phyloP scores from a whole-genome alignment of 30 jellyfish, hydroid and myxozoan species.

The Turritopsis rubra region DNA sequence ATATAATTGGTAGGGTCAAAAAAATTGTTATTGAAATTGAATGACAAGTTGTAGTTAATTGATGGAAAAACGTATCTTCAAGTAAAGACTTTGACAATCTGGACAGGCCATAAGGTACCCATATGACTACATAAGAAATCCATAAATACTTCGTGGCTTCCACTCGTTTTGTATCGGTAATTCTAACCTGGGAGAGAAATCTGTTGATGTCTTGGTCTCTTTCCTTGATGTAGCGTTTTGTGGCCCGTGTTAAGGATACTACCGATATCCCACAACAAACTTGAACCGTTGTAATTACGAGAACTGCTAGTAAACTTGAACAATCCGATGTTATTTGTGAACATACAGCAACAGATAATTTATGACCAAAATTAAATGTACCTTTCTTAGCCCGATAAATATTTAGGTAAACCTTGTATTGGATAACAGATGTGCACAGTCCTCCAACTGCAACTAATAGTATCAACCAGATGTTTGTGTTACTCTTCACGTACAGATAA shows the following conservation, averaged over 20 bases:
- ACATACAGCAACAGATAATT: background rate
- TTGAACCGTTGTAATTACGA: background rate
- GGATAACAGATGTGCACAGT: background rate
- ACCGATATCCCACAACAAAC: background rate
- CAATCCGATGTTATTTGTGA: background rate
- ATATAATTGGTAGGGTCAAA: background rate
- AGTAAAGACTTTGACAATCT: background rate
- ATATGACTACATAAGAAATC: background rate
- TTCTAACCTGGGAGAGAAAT: background rate
- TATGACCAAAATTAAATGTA: background rate
- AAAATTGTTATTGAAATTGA: background rate
- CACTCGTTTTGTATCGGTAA: background rate
- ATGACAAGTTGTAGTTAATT: background rate
- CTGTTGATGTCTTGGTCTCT: background rate
- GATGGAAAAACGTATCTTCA: background rate
- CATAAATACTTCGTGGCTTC: background rate
- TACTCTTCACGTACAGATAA: background rate
- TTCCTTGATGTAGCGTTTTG: background rate
- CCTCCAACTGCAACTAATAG: background rate
- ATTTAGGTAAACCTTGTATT: background rate
- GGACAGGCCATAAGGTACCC: background rate
- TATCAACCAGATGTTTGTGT: background rate
- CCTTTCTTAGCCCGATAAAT: background rate
- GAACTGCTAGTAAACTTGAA: background rate
- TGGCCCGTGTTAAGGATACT: background rate